Evolutionary conservation across 1,140 invertebrate species (phyloP).

Genomic region (Drosophila paulistorum): DNA sequence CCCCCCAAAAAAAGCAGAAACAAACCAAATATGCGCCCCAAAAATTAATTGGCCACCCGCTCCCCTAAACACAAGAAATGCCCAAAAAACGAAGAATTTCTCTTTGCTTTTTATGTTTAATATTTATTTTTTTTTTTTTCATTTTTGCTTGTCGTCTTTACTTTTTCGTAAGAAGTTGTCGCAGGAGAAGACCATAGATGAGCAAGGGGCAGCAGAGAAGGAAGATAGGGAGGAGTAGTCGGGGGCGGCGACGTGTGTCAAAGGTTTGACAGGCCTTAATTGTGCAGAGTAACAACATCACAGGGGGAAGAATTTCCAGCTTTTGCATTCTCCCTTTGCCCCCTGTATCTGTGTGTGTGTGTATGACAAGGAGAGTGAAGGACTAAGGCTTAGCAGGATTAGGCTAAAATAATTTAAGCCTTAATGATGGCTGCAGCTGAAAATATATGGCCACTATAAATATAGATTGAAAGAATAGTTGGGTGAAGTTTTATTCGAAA

Average conservation of each 20-base stretch:
- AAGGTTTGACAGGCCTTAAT: constrained; percentile 81
- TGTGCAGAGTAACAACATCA: constrained; percentile 41
- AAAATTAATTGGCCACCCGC: constrained; percentile 67
- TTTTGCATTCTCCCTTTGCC: neutral
- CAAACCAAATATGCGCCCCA: constrained; percentile 31
- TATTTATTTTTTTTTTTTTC: neutral
- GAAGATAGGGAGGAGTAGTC: neutral
- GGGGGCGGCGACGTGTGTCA: constrained; percentile 67
- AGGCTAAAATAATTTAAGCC: neutral
- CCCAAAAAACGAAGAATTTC: constrained; percentile 41
- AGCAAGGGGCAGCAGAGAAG: neutral
- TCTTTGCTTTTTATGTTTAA: constrained; percentile 39
- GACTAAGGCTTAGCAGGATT: neutral
- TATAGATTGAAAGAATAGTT: constrained; percentile 1
- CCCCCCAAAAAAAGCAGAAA: too few species aligned
- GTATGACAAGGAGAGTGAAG: neutral
- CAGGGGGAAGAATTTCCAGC: neutral
- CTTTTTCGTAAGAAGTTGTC: constrained; percentile 55
- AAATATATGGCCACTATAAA: constrained; percentile 5
- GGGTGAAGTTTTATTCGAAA: too few species aligned
- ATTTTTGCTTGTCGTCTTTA: constrained; percentile 11
- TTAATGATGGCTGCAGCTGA: constrained; percentile 5
- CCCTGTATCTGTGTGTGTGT: neutral
- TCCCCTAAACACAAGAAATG: constrained; percentile 20
- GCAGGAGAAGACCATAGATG: constrained; percentile 10